Conservation (phyloP, 2,113 vertebrate genomes). For the Mohoua ochrocephala region DNA sequence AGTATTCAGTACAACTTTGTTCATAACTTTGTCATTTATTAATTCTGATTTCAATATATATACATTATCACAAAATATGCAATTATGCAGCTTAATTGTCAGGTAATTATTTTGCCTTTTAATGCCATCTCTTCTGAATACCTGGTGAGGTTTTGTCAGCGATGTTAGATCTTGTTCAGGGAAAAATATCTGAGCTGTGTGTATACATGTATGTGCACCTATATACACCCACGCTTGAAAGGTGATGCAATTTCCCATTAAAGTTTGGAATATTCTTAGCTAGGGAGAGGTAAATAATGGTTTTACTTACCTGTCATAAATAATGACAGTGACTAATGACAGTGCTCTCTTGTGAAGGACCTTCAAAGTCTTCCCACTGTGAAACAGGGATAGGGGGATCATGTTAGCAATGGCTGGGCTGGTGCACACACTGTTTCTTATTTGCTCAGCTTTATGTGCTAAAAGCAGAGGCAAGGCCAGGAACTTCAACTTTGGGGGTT, state of each 20-base stretch:
- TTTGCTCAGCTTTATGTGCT: neutral
- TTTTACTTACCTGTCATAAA: neutral
- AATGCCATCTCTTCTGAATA: neutral
- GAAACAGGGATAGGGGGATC: neutral
- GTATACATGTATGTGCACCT: neutral
- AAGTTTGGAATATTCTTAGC: neutral
- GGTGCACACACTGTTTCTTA: neutral
- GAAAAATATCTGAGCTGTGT: constrained; percentile 25
- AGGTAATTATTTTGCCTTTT: neutral
- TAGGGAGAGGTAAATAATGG: neutral
- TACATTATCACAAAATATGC: neutral
- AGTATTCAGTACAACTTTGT: neutral
- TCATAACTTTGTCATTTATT: neutral
- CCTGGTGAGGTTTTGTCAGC: neutral
- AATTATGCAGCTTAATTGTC: neutral
- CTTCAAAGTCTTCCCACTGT: neutral
- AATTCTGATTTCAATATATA: neutral
- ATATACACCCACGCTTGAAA: constrained; percentile 6
- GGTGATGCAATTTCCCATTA: constrained; percentile 35
- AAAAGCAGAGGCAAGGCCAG: neutral
- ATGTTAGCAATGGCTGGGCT: neutral
- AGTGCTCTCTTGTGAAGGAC: neutral
- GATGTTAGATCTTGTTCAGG: neutral
- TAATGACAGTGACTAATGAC: neutral
- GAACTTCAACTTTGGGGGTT: neutral